Evolutionary conservation across 2,113 vertebrate genomes (phyloP).

Genomic region (Neofelis nebulosa): DNA sequence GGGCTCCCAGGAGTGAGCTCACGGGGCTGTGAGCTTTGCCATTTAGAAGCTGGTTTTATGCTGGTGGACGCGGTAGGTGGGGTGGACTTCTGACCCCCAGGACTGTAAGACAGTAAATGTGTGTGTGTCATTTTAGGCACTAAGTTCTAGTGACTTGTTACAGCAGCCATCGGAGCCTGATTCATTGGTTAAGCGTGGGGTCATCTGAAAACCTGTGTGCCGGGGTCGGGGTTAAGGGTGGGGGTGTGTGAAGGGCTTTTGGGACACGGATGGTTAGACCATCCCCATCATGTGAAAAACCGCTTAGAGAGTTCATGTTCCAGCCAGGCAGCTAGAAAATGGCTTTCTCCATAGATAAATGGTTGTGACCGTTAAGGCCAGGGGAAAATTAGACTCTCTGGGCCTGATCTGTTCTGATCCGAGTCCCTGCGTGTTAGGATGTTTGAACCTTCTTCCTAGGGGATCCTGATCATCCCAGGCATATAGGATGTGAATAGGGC

Average conservation of each 20-base stretch:
- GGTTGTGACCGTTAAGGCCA: neutral
- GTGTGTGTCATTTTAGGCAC: neutral
- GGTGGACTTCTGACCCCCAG: neutral
- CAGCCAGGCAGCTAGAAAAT: neutral
- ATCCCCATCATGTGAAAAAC: neutral
- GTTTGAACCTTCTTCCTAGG: neutral
- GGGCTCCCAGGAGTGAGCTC: neutral
- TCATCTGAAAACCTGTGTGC: neutral
- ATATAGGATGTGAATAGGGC: slow-evolving; percentile 34
- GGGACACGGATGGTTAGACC: neutral
- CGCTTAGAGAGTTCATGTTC: neutral
- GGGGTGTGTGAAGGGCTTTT: too few species aligned
- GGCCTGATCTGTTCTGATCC: neutral
- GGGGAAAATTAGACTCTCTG: neutral
- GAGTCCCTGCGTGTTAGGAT: rapidly evolving
- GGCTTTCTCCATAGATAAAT: neutral
- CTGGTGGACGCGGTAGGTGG: neutral
- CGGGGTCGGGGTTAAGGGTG: too few species aligned
- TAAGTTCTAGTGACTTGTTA: neutral
- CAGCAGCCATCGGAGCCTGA: neutral
- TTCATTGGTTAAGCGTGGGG: rapidly evolving
- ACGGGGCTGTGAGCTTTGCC: neutral
- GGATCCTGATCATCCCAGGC: neutral
- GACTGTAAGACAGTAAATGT: neutral
- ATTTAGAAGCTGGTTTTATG: neutral